Evolutionary conservation across 2,113 vertebrate genomes (phyloP), one percentile per base, ranked within the genome.

Genomic region (Gila orcuttii): DNA sequence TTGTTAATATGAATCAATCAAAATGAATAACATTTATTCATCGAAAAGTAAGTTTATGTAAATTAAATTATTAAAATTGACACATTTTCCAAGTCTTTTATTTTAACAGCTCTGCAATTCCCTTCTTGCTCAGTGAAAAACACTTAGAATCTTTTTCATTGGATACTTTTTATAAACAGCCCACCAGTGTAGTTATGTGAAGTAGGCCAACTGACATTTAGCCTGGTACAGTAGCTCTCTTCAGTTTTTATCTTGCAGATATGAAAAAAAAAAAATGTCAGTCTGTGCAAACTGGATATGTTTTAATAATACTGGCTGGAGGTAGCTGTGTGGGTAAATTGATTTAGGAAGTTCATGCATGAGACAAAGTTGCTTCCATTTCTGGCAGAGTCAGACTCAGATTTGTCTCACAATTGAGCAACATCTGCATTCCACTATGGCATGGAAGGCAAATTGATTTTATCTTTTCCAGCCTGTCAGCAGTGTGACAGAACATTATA

Each of bases 401-500:
- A 77, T 73, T 62, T 86, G 33, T 68, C 57, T 76, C 57, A 52
- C 68, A 83, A 33, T 59, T 83, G 79, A 87, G 50, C 84, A 64
- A 66, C 45, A 25, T 71, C 50, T 78, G 19, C 95, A 94, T 77
- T 93, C 90, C 86, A 79, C 74, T 5, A 96, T 93, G 86, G 95
- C 94, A 89, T 93, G 87, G 4, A 90, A 92, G 91, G 97, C 95
- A 93, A 96, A 97, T 92, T 95, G 94, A 90, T 95, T 93, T 83
- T 85, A 90, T 90, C 91, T 90, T 90, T 87, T 90, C 79, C 82
- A 84, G 82, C 83, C 87, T 87, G 87, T 91, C 87, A 88, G 88
- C 87, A 91, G 87, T 87, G 83, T 89, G 90, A 92, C 91, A 88
- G 88, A 91, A 91, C 55, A 74, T 86, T 88, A 86, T 82, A 88